Evolutionary conservation across 2,113 vertebrate genomes (phyloP).

Genomic region (Psittacula cyanocephala): DNA sequence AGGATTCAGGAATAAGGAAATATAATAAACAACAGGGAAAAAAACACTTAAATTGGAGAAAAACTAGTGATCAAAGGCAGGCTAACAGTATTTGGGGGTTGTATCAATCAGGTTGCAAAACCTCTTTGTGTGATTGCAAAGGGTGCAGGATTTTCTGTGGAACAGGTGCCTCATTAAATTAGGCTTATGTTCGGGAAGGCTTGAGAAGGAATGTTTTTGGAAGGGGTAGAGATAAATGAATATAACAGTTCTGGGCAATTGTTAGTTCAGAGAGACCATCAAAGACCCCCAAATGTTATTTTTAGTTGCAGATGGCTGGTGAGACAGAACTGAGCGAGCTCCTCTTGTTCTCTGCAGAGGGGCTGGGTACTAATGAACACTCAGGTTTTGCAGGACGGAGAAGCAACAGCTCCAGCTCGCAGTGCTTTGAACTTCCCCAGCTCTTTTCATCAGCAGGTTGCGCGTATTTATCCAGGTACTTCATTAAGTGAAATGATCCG

Average conservation of each 20-base stretch:
- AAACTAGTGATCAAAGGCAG: not conserved
- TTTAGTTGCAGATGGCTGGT: slow-evolving; percentile 70
- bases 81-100: not conserved
- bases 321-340: slow-evolving; percentile 22
- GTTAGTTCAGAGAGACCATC: slow-evolving; percentile 51
- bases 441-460: not conserved
- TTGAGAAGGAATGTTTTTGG: not conserved
- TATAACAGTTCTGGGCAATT: slow-evolving; percentile 32
- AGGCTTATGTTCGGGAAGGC: not conserved
- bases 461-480: not conserved
- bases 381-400: not conserved
- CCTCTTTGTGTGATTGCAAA: not conserved
- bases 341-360: slow-evolving; percentile 20
- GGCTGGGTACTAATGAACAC: slow-evolving; percentile 47
- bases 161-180: slow-evolving; percentile 47
- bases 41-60: not conserved
- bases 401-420: slow-evolving; percentile 46
- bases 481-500: not conserved
- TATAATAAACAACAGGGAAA: not conserved
- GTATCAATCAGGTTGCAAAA: not conserved
- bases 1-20: not conserved
- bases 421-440: not conserved
- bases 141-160: not conserved
- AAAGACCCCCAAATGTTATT: slow-evolving; percentile 48
- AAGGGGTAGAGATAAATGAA: slow-evolving; percentile 10